A percentile compares a stretch with the other conserved stretches of the same genome.
Conservation (phyloP, 2,888 invertebrate species). For the Acrobasis suavella region DNA sequence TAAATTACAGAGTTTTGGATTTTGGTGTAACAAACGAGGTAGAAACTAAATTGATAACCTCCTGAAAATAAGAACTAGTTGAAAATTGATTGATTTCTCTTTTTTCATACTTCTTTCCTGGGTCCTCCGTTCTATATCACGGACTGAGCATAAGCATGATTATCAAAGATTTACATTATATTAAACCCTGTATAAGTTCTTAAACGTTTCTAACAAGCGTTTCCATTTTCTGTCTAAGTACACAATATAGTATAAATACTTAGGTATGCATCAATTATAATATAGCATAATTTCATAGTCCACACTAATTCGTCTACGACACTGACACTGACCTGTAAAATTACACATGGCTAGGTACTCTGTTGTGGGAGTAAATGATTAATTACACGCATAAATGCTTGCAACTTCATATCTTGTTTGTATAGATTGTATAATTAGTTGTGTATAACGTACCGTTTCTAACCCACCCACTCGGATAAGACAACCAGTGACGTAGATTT, state of each 20-base stretch:
- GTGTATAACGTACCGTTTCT: too few relatives aligned
- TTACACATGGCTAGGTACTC: neutral
- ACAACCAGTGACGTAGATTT: too few relatives aligned
- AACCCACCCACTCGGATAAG: too few relatives aligned
- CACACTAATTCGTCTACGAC: neutral
- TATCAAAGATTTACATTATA: neutral
- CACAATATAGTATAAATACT: neutral
- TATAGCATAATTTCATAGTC: slow-evolving; percentile 1
- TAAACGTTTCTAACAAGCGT: neutral
- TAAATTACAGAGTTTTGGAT: too few relatives aligned
- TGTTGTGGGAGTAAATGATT: neutral
- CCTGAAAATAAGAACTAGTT: too few relatives aligned
- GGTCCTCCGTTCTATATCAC: too few relatives aligned
- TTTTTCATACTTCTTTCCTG: too few relatives aligned
- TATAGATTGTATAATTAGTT: too few relatives aligned
- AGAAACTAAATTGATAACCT: too few relatives aligned
- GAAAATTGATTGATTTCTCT: too few relatives aligned
- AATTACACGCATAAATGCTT: neutral
- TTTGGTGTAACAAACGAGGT: too few relatives aligned
- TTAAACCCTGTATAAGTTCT: neutral
- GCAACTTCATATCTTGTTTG: neutral
- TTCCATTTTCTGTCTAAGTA: neutral
- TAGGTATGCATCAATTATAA: neutral
- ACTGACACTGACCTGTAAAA: slow-evolving; percentile 1
- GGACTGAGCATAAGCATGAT: neutral